Evolutionary conservation across 1,140 invertebrate genomes (phyloP).

Genomic region (Bombus sibiricus): DNA sequence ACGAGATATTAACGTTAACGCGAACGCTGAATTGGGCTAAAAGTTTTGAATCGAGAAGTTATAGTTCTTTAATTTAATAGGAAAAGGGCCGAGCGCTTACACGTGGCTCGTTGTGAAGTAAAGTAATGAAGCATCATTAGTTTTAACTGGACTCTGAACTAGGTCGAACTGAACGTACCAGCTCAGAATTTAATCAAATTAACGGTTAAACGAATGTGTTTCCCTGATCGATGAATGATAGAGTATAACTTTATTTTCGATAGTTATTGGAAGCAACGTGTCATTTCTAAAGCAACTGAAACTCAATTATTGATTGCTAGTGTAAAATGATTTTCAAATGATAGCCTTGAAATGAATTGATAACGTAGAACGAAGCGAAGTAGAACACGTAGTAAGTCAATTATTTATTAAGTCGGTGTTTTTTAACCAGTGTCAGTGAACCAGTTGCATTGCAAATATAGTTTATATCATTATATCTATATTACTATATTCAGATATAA

Average conservation of each 20-base stretch:
- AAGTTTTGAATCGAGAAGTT: neutral
- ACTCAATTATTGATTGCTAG: neutral
- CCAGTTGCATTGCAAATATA: too few species aligned
- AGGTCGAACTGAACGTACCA: neutral
- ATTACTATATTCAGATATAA: too few species aligned
- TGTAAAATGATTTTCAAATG: neutral
- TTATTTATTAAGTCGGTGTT: too few species aligned
- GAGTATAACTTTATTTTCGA: neutral
- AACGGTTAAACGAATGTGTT: neutral
- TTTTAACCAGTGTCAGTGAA: too few species aligned
- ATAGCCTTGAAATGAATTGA: too few species aligned
- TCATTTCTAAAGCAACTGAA: neutral
- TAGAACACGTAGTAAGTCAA: too few species aligned
- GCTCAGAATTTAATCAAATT: conserved; percentile 12
- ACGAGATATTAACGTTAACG: too few species aligned
- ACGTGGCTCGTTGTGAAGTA: neutral
- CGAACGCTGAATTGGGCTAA: neutral
- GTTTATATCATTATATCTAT: too few species aligned
- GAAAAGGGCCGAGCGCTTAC: neutral
- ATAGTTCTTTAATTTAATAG: neutral
- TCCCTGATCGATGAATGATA: conserved; percentile 7
- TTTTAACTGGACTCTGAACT: conserved; percentile 11
- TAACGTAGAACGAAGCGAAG: too few species aligned
- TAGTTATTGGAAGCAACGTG: neutral
- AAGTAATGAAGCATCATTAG: conserved; percentile 9